Evolutionary conservation across 2,113 vertebrate genomes (phyloP), one percentile per base, ranked within the genome.

Genomic region (Syngnathus scovelli): DNA sequence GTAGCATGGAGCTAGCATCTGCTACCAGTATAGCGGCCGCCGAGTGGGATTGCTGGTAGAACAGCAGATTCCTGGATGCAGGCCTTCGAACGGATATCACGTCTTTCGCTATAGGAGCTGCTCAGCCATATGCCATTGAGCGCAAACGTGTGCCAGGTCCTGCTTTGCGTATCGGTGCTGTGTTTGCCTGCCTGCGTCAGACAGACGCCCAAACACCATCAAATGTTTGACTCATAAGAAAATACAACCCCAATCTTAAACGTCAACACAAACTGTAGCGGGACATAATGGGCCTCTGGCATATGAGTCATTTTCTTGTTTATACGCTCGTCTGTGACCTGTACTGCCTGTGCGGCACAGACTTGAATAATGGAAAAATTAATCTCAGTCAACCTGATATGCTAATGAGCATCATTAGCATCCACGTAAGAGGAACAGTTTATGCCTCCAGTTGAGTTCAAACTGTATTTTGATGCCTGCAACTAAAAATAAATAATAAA

Each of bases 1-100:
- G 67, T 51, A 79, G 49, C 75, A 60, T 48, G 60, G 74, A 67
- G 66, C 73, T 72, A 78, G 83, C 88, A 89, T 84, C 89, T 90
- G 89, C 73, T 78, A 79, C 75, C 76, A 70, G 66, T 36, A 62
- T 39, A 55, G 70, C 73, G 15, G 78, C 64, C 70, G 78, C 74
- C 75, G 78, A 60, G 67, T 60, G 33, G 69, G 64, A 70, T 72
- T 33, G 60, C 77, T 49, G 65, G 75, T 72, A 27, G 58, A 76
- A 39, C 81, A 78, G 80, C 87, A 49, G 82, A 89, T 77, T 83
- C 60, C 71, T 80, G 81, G 69, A 79, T 36, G 8, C 56, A 44
- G 2, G 64, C 81, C 77, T 77, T 72, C 83, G 72, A 83, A 78
- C 66, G 67, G 76, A 86, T 82, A 79, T 74, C 72, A 68, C 64